A percentile compares a stretch with the other conserved stretches of the same genome.
phyloP scores from a whole-genome alignment of 2,113 vertebrate species.

The Campylorhamphus procurvoides region DNA sequence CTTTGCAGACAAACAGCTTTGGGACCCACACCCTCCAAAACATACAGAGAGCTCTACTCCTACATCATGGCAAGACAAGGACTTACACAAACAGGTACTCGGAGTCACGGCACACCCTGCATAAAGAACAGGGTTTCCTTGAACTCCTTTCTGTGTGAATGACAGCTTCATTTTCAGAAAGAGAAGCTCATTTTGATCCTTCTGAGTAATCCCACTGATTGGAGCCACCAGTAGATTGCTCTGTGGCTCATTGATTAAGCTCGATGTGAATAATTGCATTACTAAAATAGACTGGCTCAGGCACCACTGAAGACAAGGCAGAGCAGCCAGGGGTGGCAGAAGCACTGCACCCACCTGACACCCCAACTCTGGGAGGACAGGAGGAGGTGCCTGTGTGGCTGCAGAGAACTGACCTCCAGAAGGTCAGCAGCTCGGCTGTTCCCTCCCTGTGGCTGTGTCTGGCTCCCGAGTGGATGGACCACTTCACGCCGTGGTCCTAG shows the following conservation, averaged over 20 bases:
- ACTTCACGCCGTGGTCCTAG: neutral
- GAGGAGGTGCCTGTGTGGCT: neutral
- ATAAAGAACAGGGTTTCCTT: neutral
- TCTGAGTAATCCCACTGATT: conserved; percentile 38
- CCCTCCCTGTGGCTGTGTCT: neutral
- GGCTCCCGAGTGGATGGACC: neutral
- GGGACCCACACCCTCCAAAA: neutral
- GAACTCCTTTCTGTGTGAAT: neutral
- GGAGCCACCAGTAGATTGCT: conserved; percentile 18
- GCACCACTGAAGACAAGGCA: neutral
- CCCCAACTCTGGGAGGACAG: neutral
- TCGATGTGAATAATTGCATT: conserved; percentile 10
- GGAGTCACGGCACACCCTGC: neutral
- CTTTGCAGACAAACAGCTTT: neutral
- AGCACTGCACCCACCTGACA: neutral
- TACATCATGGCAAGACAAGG: neutral
- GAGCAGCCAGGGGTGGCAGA: neutral
- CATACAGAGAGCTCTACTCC: neutral
- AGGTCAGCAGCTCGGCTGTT: neutral
- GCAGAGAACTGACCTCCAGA: neutral
- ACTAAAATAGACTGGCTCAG: neutral
- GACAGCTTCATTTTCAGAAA: conserved; percentile 3
- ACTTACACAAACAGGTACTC: neutral
- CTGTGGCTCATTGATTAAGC: conserved; percentile 8
- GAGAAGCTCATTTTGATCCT: conserved; percentile 13